Evolutionary conservation across 2,113 vertebrate genomes (phyloP), one percentile per base, ranked within the genome.

Genomic region (Grantiella picta): DNA sequence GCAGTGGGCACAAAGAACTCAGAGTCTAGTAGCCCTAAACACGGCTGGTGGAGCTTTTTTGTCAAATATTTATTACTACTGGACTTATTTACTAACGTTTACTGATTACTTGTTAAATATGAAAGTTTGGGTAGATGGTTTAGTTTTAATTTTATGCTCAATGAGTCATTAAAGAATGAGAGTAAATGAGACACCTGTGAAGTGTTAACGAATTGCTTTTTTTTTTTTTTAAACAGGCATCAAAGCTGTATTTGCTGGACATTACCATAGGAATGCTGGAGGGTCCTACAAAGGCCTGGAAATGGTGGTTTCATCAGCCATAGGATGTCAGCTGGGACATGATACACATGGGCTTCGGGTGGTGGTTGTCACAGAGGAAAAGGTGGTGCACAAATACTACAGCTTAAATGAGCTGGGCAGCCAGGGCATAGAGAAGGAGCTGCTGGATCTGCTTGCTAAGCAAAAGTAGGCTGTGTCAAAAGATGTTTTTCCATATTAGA

Each of bases 301-400:
- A 86, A 99, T 99, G 99, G 99, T 99, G 36, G 99, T 99, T 94
- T 99, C 98, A 18, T 99, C 99, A 1, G 99, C 99, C 28, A 99
- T 99, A 5, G 99, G 99, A 28, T 99, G 99, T 95, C 99, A 99
- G 96, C 96, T 99, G 69, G 99, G 99, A 27, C 65, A 97, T 31
- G 99, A 99, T 65, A 31, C 97, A 1, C 99, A 99, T 0, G 99
- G 99, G 13, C 95, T 99, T 49, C 97, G 99, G 23, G 98, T 99
- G 75, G 99, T 99, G 79, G 98, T 98, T 21, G 98, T 99, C 97
- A 99, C 99, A 0, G 98, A 97, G 4, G 97, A 99, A 20, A 81
- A 94, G 8, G 90, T 99, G 50, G 13, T 98, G 90, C 99, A 99
- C 64, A 98, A 96, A 72, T 99, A 99, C 97, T 97, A 98, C 97